phyloP scores from a whole-genome alignment of 2,888 invertebrate genomes.

The Nephrocerus scutellatus region DNA sequence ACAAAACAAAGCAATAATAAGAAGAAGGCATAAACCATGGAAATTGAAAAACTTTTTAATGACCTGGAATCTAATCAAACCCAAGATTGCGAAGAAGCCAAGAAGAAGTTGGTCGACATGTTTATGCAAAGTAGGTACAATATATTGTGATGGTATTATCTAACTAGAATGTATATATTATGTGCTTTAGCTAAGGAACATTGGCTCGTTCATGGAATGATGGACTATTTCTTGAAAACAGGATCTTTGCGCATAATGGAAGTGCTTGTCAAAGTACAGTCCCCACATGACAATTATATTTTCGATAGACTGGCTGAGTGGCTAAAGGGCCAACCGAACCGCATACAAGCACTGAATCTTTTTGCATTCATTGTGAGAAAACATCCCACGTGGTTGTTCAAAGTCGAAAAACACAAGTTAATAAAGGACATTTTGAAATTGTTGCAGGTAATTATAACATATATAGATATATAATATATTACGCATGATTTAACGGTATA shows the following conservation, averaged over 20 bases:
- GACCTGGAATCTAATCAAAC: constrained; percentile 64
- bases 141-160: constrained; percentile 1
- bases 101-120: constrained; percentile 62
- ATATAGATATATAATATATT: no score
- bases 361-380: constrained; percentile 76
- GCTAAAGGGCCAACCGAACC: constrained; percentile 48
- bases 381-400: constrained; percentile 84
- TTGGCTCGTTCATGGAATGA: constrained; percentile 77
- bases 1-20: background rate
- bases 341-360: constrained; percentile 62
- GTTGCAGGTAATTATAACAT: constrained; percentile 70
- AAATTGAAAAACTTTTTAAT: constrained; percentile 55
- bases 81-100: constrained; percentile 59
- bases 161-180: background rate
- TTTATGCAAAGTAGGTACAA: constrained; percentile 60
- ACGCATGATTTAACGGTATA: no score
- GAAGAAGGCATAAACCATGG: constrained; percentile 30
- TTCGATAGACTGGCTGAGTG: constrained; percentile 68
- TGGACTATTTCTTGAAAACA: constrained; percentile 75
- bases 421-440: constrained; percentile 72
- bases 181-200: constrained; percentile 60
- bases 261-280: constrained; percentile 73
- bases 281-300: constrained; percentile 76
- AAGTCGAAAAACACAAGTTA: constrained; percentile 67
- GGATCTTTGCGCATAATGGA: constrained; percentile 74